Conservation (phyloP, 37 sponge, comb jelly and placozoan genomes). For the Geodia barretti region DNA sequence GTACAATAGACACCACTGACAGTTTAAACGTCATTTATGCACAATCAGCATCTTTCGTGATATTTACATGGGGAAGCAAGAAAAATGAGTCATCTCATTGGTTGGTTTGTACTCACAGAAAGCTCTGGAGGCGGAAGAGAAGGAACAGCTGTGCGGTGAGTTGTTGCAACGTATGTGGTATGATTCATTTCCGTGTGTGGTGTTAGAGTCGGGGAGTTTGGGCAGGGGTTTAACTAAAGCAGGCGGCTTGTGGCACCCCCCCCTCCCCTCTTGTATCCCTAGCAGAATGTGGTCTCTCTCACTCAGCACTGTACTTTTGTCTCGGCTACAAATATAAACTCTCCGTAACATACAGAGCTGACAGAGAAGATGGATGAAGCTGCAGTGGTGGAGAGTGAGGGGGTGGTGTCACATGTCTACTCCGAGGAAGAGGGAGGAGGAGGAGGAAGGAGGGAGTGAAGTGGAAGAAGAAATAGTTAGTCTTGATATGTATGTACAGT, state of each 20-base stretch:
- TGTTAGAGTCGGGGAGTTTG: background rate
- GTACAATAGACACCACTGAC: too few species aligned
- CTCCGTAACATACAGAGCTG: conserved; percentile 1
- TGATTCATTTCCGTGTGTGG: background rate
- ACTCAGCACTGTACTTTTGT: too few species aligned
- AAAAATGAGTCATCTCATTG: background rate
- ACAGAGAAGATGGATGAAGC: background rate
- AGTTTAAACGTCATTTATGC: too few species aligned
- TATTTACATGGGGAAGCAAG: background rate
- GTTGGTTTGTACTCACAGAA: background rate
- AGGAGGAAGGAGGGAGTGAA: conserved; percentile 13
- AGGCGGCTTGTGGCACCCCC: too few species aligned
- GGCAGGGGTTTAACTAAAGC: too few species aligned
- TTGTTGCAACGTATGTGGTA: background rate
- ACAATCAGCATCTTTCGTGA: too few species aligned
- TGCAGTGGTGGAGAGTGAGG: conserved; percentile 37
- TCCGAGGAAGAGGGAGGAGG: conserved; percentile 19
- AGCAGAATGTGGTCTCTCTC: too few species aligned
- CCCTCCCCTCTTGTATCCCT: too few species aligned
- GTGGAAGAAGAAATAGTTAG: conserved; percentile 26
- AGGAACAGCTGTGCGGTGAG: conserved; percentile 39
- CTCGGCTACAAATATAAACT: conserved; percentile 10
- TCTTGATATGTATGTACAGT: too few species aligned
- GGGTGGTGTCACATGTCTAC: conserved; percentile 22
- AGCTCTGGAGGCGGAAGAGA: conserved; percentile 36